A percentile compares a stretch with the other conserved stretches of the same genome.
These are phyloP conservation scores for Ceryle rudis DNA, from an alignment of 2,797 vertebrate genomes.

Conservation along the genomic window DNA sequence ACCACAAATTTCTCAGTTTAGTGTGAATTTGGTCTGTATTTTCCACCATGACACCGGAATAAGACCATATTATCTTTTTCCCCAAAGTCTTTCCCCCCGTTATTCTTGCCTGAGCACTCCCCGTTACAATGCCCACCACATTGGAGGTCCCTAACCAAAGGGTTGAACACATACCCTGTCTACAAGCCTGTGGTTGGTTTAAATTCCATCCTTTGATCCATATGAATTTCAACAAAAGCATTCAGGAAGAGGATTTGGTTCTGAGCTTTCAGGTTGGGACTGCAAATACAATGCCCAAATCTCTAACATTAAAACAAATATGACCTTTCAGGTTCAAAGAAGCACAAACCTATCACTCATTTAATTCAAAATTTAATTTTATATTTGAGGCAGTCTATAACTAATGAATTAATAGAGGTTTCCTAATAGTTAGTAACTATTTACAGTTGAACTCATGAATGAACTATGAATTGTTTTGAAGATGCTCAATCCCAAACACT, in stretches of 20 bases:
- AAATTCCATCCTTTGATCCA: neutral
- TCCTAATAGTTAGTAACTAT: neutral
- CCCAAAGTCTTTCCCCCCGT: neutral
- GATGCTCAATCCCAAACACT: neutral
- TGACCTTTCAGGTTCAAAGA: slow-evolving; percentile 10
- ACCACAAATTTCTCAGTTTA: neutral
- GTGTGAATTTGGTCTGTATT: neutral
- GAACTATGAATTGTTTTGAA: neutral
- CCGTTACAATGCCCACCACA: neutral
- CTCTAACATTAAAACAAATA: neutral
- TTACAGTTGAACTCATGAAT: neutral
- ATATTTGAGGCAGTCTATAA: neutral
- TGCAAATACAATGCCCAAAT: slow-evolving; percentile 6
- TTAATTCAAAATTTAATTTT: neutral
- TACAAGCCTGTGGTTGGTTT: neutral
- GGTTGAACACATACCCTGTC: neutral
- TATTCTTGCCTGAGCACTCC: neutral
- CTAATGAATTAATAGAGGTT: neutral
- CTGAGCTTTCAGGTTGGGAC: neutral
- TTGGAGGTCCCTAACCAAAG: neutral
- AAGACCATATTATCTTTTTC: neutral
- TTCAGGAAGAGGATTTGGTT: neutral
- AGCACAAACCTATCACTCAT: neutral
- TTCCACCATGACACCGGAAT: neutral
- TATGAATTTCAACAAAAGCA: neutral